These are phyloP conservation scores for Merodon equestris DNA, from an alignment of 2,888 invertebrate genomes.

Conservation along the genomic window DNA sequence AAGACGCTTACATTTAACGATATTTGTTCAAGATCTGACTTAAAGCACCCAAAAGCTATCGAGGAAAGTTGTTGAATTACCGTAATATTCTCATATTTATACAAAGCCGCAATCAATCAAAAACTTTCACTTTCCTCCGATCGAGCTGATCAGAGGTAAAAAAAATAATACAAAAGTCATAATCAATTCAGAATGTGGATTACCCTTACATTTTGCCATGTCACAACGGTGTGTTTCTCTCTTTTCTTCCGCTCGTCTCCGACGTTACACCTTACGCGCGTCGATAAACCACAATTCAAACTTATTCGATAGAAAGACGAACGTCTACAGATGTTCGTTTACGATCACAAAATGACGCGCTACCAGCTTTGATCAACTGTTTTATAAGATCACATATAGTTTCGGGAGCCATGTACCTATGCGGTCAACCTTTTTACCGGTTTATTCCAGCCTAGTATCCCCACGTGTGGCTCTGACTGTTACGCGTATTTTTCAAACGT, in stretches of 20 bases:
- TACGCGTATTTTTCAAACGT: not conserved
- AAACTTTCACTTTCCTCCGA: constrained; percentile 21
- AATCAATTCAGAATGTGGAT: not conserved
- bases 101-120: not conserved
- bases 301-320: too few species aligned
- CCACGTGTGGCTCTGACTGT: not conserved
- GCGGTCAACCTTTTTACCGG: constrained; percentile 2
- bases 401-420: constrained; percentile 4
- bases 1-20: too few species aligned
- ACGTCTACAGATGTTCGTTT: constrained; percentile 25
- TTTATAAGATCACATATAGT: constrained; percentile 42
- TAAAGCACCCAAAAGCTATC: too few species aligned
- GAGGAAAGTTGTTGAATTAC: too few species aligned
- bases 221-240: not conserved
- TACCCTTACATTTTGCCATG: constrained; percentile 51
- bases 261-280: too few species aligned
- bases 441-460: constrained; percentile 22
- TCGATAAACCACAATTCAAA: too few species aligned
- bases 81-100: not conserved
- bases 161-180: not conserved
- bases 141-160: constrained; percentile 1
- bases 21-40: too few species aligned
- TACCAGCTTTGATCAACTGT: constrained; percentile 3
- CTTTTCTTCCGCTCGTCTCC: too few species aligned
- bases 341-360: constrained; percentile 42